Percentiles rank a stretch among this genome's conserved stretches.
Evolutionary conservation across 2,797 vertebrate genomes (phyloP).

Genomic region (Phrynocephalus guinanensis): DNA sequence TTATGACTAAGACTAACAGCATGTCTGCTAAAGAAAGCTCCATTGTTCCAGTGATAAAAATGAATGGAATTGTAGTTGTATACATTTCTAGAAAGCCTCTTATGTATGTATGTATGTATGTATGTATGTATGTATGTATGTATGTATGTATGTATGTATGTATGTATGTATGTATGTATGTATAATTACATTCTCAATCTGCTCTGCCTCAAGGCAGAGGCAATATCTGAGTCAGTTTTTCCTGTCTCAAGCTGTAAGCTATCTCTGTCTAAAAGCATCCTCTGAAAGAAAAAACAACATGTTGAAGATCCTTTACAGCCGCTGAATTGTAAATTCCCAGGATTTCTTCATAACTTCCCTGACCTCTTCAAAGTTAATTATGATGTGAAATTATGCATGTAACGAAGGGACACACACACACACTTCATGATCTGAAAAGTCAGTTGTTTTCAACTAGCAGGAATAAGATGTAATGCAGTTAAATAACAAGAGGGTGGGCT

Average conservation of each 20-base stretch:
- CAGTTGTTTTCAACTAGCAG: constrained; percentile 62
- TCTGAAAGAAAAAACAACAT: background rate
- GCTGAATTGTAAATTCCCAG: background rate
- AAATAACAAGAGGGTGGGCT: constrained; percentile 60
- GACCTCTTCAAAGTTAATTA: background rate
- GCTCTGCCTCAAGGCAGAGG: background rate
- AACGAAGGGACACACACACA: background rate
- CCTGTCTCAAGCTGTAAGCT: background rate
- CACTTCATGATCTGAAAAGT: constrained; percentile 35
- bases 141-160: background rate
- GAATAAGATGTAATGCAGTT: constrained; percentile 61
- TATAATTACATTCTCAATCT: background rate
- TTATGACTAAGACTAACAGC: background rate
- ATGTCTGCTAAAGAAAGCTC: too few relatives aligned
- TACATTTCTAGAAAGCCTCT: background rate
- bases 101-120: background rate
- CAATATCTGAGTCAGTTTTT: background rate
- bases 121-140: too few relatives aligned
- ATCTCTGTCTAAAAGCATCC: too few relatives aligned
- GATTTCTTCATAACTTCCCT: accelerated
- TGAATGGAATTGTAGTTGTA: background rate
- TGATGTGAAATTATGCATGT: constrained; percentile 46
- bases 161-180: background rate
- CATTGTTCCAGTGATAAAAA: too few relatives aligned
- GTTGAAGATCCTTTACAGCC: background rate